Percentiles rank a stretch among this genome's conserved stretches.
Evolutionary conservation across 2,888 invertebrate genomes (phyloP).

Genomic region (Ophraella communa): DNA sequence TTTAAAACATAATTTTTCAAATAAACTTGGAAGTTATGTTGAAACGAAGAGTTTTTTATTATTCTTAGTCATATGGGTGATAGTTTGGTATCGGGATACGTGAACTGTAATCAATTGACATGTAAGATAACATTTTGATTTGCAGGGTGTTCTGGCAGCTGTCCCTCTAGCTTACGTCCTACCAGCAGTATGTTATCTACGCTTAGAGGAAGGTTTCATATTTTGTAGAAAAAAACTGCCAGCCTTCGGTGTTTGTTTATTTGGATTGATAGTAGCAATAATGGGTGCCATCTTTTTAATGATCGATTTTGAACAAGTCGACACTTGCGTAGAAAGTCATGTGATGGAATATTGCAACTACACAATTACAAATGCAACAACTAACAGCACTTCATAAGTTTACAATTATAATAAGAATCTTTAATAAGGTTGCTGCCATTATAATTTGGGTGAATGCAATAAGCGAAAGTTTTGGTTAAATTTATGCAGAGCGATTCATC

Average conservation of each 20-base stretch:
- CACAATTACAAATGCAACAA: neutral
- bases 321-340: conserved; percentile 70
- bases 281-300: conserved; percentile 68
- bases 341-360: conserved; percentile 67
- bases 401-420: neutral
- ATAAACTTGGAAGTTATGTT: too few species aligned
- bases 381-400: neutral
- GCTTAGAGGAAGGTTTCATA: conserved; percentile 74
- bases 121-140: conserved; percentile 17
- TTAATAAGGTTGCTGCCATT: neutral
- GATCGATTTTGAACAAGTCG: conserved; percentile 62
- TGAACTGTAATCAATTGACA: too few species aligned
- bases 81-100: too few species aligned
- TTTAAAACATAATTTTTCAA: too few species aligned
- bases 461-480: neutral
- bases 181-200: conserved; percentile 79
- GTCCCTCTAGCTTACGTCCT: conserved; percentile 83
- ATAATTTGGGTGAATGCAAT: neutral
- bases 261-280: conserved; percentile 70
- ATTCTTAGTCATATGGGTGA: too few species aligned
- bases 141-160: conserved; percentile 79
- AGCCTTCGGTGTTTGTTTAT: conserved; percentile 71
- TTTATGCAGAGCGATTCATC: neutral
- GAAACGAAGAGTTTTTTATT: too few species aligned
- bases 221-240: conserved; percentile 73